These are phyloP conservation scores for Monochamus saltuarius DNA, from an alignment of 1,140 invertebrate species.

Conservation along the genomic window DNA sequence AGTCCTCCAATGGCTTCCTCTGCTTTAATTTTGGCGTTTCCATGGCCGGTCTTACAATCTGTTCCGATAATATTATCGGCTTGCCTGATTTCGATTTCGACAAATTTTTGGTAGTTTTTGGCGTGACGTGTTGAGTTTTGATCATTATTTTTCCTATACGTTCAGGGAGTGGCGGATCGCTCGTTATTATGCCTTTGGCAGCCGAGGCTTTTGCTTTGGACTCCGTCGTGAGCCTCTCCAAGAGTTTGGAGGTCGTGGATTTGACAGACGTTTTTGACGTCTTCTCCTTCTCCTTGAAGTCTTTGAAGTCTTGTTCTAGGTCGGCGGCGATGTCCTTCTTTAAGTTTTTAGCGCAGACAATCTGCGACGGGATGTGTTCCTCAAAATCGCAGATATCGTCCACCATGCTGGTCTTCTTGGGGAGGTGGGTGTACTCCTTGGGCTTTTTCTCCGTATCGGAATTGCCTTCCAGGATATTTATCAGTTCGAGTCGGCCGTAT, in stretches of 20 bases:
- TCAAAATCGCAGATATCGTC: conserved; percentile 39
- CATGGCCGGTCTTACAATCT: conserved; percentile 43
- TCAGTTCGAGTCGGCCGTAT: conserved; percentile 24
- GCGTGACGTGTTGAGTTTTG: not conserved
- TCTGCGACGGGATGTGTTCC: conserved; percentile 41
- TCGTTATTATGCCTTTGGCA: conserved; percentile 1
- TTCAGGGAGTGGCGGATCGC: not conserved
- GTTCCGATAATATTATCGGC: conserved; percentile 48
- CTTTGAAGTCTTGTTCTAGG: not conserved
- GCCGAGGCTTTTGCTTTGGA: conserved; percentile 12
- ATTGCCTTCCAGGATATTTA: conserved; percentile 35
- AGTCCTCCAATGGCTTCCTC: conserved; percentile 32
- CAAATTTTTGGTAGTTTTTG: not conserved
- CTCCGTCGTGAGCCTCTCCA: conserved; percentile 33
- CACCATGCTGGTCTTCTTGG: conserved; percentile 21
- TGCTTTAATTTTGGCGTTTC: conserved; percentile 21
- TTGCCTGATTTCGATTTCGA: conserved; percentile 26
- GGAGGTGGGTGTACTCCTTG: conserved; percentile 14
- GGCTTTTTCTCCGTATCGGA: conserved; percentile 22
- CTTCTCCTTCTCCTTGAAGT: conserved; percentile 13
- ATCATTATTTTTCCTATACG: not conserved
- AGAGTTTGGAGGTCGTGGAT: conserved; percentile 33
- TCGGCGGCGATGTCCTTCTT: conserved; percentile 12
- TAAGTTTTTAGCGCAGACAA: conserved; percentile 33
- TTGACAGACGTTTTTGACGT: conserved; percentile 18